Percentiles rank a stretch among this genome's conserved stretches.
Conservation (phyloP, 1,140 invertebrate species). For the Plutomurus gul region DNA sequence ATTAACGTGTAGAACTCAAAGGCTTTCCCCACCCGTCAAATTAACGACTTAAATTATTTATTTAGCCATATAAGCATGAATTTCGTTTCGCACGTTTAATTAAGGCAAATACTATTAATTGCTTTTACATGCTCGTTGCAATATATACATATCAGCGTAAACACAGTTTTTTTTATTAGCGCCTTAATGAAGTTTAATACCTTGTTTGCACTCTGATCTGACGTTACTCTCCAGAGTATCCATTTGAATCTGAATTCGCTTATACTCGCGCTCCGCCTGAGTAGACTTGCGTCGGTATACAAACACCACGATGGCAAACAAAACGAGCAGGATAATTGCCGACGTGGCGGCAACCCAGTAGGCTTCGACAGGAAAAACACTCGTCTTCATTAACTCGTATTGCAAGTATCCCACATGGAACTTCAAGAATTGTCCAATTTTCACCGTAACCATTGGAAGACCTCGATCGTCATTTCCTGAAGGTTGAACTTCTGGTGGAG, state of each 20-base stretch:
- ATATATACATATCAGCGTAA: no score
- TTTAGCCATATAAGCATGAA: no score
- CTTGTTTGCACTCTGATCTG: conserved; percentile 93
- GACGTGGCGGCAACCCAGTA: conserved; percentile 82
- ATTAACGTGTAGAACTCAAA: background rate
- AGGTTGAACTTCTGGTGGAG: conserved; percentile 84
- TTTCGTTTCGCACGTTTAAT: background rate
- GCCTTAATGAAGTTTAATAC: no score
- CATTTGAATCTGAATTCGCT: conserved; percentile 98
- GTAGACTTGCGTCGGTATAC: conserved; percentile 90
- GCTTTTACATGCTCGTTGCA: no score
- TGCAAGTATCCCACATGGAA: conserved; percentile 86
- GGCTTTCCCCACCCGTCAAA: background rate
- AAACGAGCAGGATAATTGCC: conserved; percentile 78
- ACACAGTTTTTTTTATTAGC: no score
- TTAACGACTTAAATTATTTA: no score
- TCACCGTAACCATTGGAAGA: conserved; percentile 85
- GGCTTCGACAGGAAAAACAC: conserved; percentile 82
- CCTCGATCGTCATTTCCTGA: conserved; percentile 77
- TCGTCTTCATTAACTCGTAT: conserved; percentile 84
- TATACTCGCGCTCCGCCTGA: conserved; percentile 93
- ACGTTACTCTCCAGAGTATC: conserved; percentile 98
- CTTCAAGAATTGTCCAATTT: conserved; percentile 80
- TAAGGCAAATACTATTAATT: no score
- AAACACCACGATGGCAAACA: conserved; percentile 83